phyloP scores from a whole-genome alignment of 1,140 invertebrate genomes.

The Papilio xuthus region DNA sequence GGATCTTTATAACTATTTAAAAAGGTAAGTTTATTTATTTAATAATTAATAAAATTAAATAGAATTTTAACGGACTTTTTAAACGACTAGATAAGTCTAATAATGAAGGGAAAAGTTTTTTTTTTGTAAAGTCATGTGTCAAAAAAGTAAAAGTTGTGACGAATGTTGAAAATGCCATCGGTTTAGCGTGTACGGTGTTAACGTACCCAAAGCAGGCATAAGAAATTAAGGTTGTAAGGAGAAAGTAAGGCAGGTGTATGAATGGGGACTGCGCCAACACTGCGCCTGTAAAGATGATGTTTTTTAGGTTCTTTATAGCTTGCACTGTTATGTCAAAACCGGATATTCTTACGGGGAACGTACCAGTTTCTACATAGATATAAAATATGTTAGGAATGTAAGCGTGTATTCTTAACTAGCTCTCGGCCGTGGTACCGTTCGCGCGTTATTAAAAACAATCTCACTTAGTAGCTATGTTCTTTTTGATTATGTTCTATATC shows the following conservation, averaged over 20 bases:
- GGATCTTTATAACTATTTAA: not conserved
- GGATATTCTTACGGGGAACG: slow-evolving; percentile 39
- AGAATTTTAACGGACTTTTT: not conserved
- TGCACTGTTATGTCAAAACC: slow-evolving; percentile 38
- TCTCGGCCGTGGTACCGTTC: too few species aligned
- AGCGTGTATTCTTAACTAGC: not conserved
- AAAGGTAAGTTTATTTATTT: slow-evolving; percentile 38
- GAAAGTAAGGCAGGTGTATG: slow-evolving; percentile 73
- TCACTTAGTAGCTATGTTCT: too few species aligned
- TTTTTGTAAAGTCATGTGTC: slow-evolving; percentile 57
- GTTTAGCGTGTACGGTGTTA: slow-evolving; percentile 60
- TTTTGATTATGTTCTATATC: too few species aligned
- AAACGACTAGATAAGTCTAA: slow-evolving; percentile 49
- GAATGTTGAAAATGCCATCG: slow-evolving; percentile 66
- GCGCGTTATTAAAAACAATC: too few species aligned
- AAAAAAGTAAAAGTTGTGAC: slow-evolving; percentile 75
- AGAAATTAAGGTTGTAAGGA: slow-evolving; percentile 77
- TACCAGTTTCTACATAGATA: slow-evolving; percentile 7
- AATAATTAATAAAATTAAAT: not conserved
- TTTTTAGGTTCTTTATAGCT: slow-evolving; percentile 47
- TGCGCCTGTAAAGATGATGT: slow-evolving; percentile 44
- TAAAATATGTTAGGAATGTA: slow-evolving; percentile 26
- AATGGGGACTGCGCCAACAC: slow-evolving; percentile 49
- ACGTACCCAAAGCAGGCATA: slow-evolving; percentile 57
- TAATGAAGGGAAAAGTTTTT: slow-evolving; percentile 43